These are phyloP conservation scores for Plagodis dolabraria DNA, from an alignment of 2,888 invertebrate species.

Conservation along the genomic window DNA sequence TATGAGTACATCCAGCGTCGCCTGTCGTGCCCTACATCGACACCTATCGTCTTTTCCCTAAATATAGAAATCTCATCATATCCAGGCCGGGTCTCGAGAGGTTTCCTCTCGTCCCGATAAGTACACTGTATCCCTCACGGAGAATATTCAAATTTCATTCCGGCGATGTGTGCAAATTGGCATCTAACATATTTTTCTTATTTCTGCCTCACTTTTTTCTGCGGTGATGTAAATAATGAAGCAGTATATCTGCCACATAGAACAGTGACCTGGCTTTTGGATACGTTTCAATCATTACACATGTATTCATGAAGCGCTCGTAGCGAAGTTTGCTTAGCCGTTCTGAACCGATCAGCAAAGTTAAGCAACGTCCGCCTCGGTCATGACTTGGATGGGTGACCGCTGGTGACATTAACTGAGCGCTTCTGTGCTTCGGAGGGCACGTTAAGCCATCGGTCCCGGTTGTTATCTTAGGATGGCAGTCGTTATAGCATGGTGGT, in stretches of 20 bases:
- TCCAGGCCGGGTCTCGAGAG: constrained; percentile 20
- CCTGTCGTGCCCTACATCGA: background rate
- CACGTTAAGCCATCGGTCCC: too few relatives aligned
- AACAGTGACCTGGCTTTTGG: constrained; percentile 6
- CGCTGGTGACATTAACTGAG: too few relatives aligned
- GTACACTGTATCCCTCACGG: constrained; percentile 38
- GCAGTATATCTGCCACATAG: background rate
- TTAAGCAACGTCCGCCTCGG: too few relatives aligned
- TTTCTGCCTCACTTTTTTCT: constrained; percentile 15
- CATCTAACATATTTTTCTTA: constrained; percentile 52
- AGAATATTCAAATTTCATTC: constrained; percentile 68
- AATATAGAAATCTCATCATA: constrained; percentile 30
- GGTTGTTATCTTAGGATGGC: too few relatives aligned
- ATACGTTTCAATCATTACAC: background rate
- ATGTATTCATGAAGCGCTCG: too few relatives aligned
- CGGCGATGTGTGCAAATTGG: constrained; percentile 60
- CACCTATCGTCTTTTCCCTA: constrained; percentile 14
- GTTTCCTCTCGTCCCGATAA: constrained; percentile 20
- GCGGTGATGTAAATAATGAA: constrained; percentile 25
- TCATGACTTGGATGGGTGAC: too few relatives aligned
- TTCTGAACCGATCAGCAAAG: too few relatives aligned
- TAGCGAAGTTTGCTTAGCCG: too few relatives aligned
- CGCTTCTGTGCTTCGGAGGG: too few relatives aligned
- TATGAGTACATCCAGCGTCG: too few relatives aligned
- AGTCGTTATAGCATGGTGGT: too few relatives aligned